A percentile compares a stretch with the other conserved stretches of the same genome.
These are phyloP conservation scores for Dendropsophus ebraccatus DNA, from an alignment of 2,113 vertebrate genomes.

Conservation along the genomic window DNA sequence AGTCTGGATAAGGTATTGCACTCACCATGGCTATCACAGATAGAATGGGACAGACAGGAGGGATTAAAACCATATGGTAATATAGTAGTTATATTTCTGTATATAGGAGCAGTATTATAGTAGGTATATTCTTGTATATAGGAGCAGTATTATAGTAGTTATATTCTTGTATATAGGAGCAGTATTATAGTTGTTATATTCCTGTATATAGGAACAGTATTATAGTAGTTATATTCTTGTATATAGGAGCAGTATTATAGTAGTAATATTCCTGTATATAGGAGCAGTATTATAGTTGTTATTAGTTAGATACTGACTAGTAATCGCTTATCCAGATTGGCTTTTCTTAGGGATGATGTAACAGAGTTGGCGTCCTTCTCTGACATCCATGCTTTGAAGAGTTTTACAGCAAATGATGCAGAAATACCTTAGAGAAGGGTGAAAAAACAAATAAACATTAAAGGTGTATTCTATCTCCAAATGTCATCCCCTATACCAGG, in stretches of 20 bases:
- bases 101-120: too few species aligned
- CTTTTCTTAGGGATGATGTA: conserved; percentile 89
- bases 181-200: too few species aligned
- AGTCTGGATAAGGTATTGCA: too few species aligned
- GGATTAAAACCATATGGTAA: too few species aligned
- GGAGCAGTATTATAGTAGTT: too few species aligned
- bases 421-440: conserved; percentile 79
- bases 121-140: too few species aligned
- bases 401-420: conserved; percentile 88
- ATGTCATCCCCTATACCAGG: too few species aligned
- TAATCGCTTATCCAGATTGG: conserved; percentile 89
- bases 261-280: neutral
- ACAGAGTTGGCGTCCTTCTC: conserved; percentile 91
- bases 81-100: too few species aligned
- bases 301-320: conserved; percentile 75
- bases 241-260: conserved; percentile 2
- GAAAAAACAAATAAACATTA: neutral
- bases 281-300: neutral
- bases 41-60: too few species aligned
- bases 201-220: neutral
- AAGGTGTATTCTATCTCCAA: too few species aligned
- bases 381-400: conserved; percentile 94
- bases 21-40: too few species aligned
- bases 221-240: conserved; percentile 17
- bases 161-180: too few species aligned